Evolutionary conservation across 2,113 vertebrate species (phyloP), one percentile per base, ranked within the genome.

Genomic region (Melanerpes formicivorus): DNA sequence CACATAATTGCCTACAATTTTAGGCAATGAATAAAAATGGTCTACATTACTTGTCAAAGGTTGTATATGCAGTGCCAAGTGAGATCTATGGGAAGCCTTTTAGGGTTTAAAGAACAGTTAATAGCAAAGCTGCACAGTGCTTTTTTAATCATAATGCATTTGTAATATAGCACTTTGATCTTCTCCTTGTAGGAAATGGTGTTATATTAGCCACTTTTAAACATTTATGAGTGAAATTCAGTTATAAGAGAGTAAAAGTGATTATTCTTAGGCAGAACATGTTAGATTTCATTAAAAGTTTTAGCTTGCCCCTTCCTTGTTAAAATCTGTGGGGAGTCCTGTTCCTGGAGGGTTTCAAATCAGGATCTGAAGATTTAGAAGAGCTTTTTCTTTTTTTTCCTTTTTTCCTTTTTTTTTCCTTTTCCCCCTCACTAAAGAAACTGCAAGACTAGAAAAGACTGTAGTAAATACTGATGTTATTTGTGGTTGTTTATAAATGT

Each of bases 1-100:
- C 98, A 99, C 98, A 99, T 99, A 99, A 99, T 99, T 99, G 99
- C 99, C 98, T 99, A 99, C 99, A 99, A 99, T 99, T 99, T 99
- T 99, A 99, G 99, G 99, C 99, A 99, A 99, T 99, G 99, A 99
- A 99, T 99, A 99, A 99, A 99, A 99, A 99, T 99, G 98, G 99
- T 99, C 99, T 99, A 99, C 99, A 99, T 99, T 99, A 99, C 99
- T 99, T 99, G 99, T 99, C 99, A 99, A 99, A 99, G 99, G 99
- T 99, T 99, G 99, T 98, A 98, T 99, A 98, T 98, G 98, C 98
- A 98, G 98, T 98, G 98, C 98, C 98, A 99, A 99, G 98, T 98
- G 98, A 99, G 98, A 99, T 99, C 99, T 99, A 99, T 99, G 98
- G 99, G 98, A 98, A 98, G 98, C 98, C 98, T 99, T 99, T 99